Conservation (phyloP, 1,140 invertebrate species). For the Drosophila santomea region DNA sequence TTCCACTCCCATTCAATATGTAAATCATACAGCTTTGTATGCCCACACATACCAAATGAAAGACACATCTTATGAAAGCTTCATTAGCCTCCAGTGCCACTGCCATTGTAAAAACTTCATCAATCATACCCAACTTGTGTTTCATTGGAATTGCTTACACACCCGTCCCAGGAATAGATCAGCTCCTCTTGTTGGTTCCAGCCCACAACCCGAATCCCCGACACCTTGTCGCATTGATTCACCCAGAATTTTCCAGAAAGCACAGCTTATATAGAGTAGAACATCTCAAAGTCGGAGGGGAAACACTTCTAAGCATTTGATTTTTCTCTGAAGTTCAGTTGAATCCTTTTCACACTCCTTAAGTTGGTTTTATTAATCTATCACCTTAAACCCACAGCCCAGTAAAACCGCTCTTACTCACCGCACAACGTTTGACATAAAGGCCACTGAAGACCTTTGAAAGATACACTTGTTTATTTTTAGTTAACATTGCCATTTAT, state of each 20-base stretch:
- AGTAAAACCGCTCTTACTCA: neutral
- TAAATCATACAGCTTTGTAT: conserved; percentile 32
- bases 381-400: conserved; percentile 1
- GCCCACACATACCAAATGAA: conserved; percentile 50
- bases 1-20: conserved; percentile 39
- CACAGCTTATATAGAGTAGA: conserved; percentile 24
- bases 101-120: conserved; percentile 75
- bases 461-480: no score
- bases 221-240: conserved; percentile 5
- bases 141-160: conserved; percentile 15
- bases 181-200: conserved; percentile 11
- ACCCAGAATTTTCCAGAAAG: neutral
- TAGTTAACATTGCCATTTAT: neutral
- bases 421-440: conserved; percentile 24
- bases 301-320: neutral
- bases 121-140: conserved; percentile 35
- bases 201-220: neutral
- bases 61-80: conserved; percentile 47
- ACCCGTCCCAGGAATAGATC: conserved; percentile 13
- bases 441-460: no score
- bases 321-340: conserved; percentile 5
- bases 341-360: neutral
- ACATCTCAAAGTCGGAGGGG: conserved; percentile 6
- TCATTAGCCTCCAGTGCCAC: conserved; percentile 25
- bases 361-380: neutral